phyloP scores from a whole-genome alignment of 2,113 vertebrate species.

The Phaetusa simplex region DNA sequence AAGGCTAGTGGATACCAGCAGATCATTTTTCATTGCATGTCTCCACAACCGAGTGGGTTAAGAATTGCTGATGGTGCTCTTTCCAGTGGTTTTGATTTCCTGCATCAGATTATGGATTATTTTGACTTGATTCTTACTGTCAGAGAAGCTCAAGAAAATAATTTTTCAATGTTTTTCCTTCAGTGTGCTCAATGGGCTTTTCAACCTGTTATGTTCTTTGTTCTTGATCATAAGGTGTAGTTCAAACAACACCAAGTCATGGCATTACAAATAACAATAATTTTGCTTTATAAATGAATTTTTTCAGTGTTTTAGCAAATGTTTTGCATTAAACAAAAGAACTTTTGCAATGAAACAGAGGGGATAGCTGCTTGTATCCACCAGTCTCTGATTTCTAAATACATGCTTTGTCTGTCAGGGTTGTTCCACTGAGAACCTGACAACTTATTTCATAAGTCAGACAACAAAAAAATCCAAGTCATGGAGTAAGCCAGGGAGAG shows the following conservation, averaged over 20 bases:
- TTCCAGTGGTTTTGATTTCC: not conserved
- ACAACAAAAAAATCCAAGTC: not conserved
- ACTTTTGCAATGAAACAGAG: not conserved
- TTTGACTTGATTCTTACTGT: not conserved
- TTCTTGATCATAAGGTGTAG: not conserved
- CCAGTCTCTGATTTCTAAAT: not conserved
- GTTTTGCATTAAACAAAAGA: not conserved
- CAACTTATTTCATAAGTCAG: not conserved
- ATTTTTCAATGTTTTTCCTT: not conserved
- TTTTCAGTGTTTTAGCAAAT: not conserved
- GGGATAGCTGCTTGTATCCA: not conserved
- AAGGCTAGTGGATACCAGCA: not conserved
- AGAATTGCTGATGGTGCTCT: not conserved
- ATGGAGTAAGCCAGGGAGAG: not conserved
- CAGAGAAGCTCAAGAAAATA: not conserved
- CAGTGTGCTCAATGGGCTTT: not conserved
- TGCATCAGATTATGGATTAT: not conserved
- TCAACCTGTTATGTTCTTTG: not conserved
- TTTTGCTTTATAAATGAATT: not conserved
- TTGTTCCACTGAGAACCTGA: not conserved
- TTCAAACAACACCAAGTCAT: not conserved
- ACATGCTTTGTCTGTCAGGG: not conserved
- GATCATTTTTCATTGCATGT: not conserved
- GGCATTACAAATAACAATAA: not conserved
- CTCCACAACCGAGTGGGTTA: not conserved